Base-by-base conservation (phyloP, 2,888 invertebrate species). In the Pemphredon lugubris region DNA sequence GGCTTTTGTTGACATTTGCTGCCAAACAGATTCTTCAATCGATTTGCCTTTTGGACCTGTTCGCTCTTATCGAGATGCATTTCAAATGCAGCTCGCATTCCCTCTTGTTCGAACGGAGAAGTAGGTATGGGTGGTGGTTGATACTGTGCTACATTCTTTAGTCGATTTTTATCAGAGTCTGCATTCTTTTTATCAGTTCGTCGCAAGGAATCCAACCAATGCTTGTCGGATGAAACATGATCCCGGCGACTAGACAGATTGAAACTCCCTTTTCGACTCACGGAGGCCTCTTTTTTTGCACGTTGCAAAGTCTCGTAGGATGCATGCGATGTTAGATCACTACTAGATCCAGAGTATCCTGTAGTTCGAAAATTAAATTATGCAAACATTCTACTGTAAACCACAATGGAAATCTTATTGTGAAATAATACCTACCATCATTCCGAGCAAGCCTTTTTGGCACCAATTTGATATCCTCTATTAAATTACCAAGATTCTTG, bases 131-230 rank as follows among this genome's bases (percentile, higher is more conserved):
- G 89, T 4, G 90, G 90, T 7, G 93, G 92, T 21, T 92, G 92
- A 79, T 93, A 93, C 76, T 93, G 92, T 1, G 91, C 90, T 0
- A 91, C 92, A 54, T 92, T 91, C 83, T 93, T 93, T 54, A 93
- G 86, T 58, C 85, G 75, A 26, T 77, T 83, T 54, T 84, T 81
- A 16, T 77, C 79, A 1, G 34, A 60, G 32, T 75, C 87, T 77
- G 37, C 83, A 70, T 77, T 85, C 85, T 77, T 86, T 86, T 91
- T 92, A 73, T 93, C 92, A 65, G 91, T 18, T 37, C 92, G 88
- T 20, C 92, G 90, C 67, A 92, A 89, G 32, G 92, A 92, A 79
- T 92, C 92, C 4, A 92, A 89, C 92, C 92, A 92, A 58, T 91
- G 89, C 77, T 91, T 92, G 57, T 91, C 90, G 39, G 89, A 85